Conservation (phyloP, 2,888 invertebrate genomes). For the Stegana nigrithorax region DNA sequence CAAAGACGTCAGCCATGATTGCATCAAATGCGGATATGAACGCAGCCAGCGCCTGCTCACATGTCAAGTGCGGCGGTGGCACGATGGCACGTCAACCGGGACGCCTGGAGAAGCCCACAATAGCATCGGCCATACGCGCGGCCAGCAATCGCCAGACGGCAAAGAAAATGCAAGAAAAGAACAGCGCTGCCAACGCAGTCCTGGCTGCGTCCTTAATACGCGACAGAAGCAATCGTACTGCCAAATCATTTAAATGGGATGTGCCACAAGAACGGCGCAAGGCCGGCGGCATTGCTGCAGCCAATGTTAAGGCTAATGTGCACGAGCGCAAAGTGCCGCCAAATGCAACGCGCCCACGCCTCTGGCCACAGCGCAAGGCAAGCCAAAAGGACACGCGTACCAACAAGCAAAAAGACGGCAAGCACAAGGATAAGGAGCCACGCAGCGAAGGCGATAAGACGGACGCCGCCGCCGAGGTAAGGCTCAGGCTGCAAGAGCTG, state of each 20-base stretch:
- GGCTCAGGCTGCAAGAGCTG: conserved; percentile 33
- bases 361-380: conserved; percentile 16
- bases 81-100: no score
- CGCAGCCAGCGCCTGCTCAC: no score
- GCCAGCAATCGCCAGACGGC: conserved; percentile 31
- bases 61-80: no score
- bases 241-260: conserved; percentile 3
- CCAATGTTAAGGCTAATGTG: no score
- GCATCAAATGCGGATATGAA: no score
- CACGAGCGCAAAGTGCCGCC: conserved; percentile 7
- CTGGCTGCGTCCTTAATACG: neutral
- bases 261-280: neutral
- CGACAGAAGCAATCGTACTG: neutral
- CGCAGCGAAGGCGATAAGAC: neutral
- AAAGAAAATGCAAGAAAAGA: conserved; percentile 22
- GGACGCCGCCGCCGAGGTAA: neutral
- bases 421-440: neutral
- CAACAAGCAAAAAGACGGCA: conserved; percentile 3
- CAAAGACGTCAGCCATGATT: no score
- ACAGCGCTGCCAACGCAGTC: neutral
- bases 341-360: conserved; percentile 27
- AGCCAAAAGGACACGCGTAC: conserved; percentile 18
- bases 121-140: conserved; percentile 44
- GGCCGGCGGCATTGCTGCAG: neutral
- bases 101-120: conserved; percentile 42